A percentile compares a stretch with the other conserved stretches of the same genome.
These are phyloP conservation scores for Mungos mungo DNA, from an alignment of 2,113 vertebrate genomes.

Conservation along the genomic window DNA sequence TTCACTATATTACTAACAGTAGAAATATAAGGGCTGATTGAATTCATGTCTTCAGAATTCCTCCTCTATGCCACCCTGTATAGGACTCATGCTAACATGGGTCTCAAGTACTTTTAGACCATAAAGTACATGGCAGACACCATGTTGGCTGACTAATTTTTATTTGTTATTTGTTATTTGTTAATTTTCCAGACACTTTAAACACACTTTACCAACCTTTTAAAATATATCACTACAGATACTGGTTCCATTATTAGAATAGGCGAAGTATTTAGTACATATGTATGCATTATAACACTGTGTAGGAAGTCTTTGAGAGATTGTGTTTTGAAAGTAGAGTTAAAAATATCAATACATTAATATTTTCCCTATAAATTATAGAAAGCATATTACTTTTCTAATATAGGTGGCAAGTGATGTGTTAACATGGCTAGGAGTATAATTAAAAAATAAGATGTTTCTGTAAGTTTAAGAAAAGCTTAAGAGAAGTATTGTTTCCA, in stretches of 20 bases:
- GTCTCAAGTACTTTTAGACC: not conserved
- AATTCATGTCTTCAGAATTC: not conserved
- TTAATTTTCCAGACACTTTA: slow-evolving; percentile 28
- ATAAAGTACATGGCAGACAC: not conserved
- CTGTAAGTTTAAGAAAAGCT: not conserved
- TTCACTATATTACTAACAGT: not conserved
- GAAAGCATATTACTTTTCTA: not conserved
- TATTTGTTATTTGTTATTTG: not conserved
- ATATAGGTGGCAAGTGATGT: not conserved
- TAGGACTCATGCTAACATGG: not conserved
- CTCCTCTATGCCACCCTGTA: not conserved
- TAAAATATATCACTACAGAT: not conserved
- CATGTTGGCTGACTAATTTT: not conserved
- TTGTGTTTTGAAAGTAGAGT: not conserved
- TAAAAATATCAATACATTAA: not conserved
- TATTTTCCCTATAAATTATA: not conserved
- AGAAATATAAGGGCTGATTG: not conserved
- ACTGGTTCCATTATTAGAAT: not conserved
- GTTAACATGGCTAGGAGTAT: not conserved
- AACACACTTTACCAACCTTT: not conserved
- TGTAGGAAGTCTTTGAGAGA: not conserved
- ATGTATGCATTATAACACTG: not conserved
- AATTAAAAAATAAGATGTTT: slow-evolving; percentile 17
- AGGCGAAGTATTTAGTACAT: not conserved
- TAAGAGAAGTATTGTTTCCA: not conserved